Base-by-base conservation (phyloP, 2,888 invertebrate genomes). In the Parnassius mnemosyne region DNA sequence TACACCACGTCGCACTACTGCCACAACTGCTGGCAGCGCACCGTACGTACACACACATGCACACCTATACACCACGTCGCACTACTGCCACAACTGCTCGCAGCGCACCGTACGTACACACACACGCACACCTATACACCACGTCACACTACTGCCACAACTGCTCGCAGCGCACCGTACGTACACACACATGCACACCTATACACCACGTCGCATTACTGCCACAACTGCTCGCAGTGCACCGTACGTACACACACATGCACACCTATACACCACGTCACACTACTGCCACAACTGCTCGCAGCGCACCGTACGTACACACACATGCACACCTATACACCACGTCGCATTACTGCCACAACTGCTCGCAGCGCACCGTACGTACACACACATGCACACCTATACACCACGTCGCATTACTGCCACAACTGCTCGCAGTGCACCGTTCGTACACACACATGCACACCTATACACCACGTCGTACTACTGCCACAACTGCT, bases 1-100 rank as follows among this genome's bases (percentile, higher is more conserved):
- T n/a, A n/a, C n/a, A 70, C 82, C 83, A 93, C 95, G 72, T 94
- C 94, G 68, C 98, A 97, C 84, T 93, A 95, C 71, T 98, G 98
- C 84, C 97, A 98, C 79, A 92, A 94, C 68, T 98, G 98, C 82
- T 94, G 62, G 95, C 67, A 71, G 53, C 34, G 53, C 53, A 93
- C 94, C 67, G 97, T 97, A 56, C 11, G 56, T 58, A 46, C 41
- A 42, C 10, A 3, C 3, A 20, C 53, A 13, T 9, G 16, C n/a
- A 44, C 9, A 9, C 49, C 3, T 13, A 13, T 9, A 12, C n/a
- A 49, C 10, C 7, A 7, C 34, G 34, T 7, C 34, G 34, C 34
- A 34, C 34, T 34, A 34, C 34, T 34, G 34, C 34, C 34, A 34
- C 25, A 25, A 25, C 25, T 25, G 11, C 43, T 43, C 43, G 43